phyloP scores from a whole-genome alignment of 1,140 invertebrate genomes.

The Drosophila orosa region DNA sequence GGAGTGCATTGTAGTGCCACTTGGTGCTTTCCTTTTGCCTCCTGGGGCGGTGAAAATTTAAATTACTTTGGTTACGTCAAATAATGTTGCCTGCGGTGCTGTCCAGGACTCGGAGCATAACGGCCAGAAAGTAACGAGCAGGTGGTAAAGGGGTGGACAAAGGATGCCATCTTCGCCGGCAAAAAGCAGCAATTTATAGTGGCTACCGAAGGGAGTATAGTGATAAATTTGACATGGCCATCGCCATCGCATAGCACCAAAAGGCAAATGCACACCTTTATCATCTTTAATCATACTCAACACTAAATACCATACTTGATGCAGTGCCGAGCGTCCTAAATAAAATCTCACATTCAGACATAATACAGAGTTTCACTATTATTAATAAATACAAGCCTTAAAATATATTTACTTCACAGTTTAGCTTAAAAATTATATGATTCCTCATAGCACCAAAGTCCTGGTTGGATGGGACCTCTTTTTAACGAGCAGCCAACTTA shows the following conservation, averaged over 20 bases:
- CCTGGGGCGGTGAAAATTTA: conserved; percentile 67
- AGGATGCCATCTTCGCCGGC: conserved; percentile 42
- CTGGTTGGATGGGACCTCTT: conserved; percentile 6
- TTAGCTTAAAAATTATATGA: conserved; percentile 5
- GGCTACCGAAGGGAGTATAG: conserved; percentile 59
- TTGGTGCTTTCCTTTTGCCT: conserved; percentile 36
- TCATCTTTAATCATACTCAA: conserved; percentile 60
- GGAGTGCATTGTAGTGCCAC: conserved; percentile 77
- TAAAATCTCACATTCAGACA: no score
- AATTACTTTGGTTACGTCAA: conserved; percentile 81
- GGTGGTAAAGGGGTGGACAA: conserved; percentile 13
- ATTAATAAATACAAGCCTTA: neutral
- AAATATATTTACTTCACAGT: neutral
- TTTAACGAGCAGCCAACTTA: conserved; percentile 58
- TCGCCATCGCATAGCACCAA: conserved; percentile 20
- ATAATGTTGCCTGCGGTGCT: conserved; percentile 76
- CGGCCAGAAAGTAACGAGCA: conserved; percentile 31
- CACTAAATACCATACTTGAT: neutral
- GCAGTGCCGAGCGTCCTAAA: no score
- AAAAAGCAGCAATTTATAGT: conserved; percentile 75
- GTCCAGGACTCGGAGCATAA: conserved; percentile 48
- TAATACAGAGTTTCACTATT: no score
- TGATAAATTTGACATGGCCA: conserved; percentile 76
- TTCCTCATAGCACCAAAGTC: conserved; percentile 13
- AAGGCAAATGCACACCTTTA: conserved; percentile 20